A percentile compares a stretch with the other conserved stretches of the same genome.
These are phyloP conservation scores for Aplysina aerophoba DNA, from an alignment of 37 sponge, comb jelly and placozoan genomes.

Conservation along the genomic window DNA sequence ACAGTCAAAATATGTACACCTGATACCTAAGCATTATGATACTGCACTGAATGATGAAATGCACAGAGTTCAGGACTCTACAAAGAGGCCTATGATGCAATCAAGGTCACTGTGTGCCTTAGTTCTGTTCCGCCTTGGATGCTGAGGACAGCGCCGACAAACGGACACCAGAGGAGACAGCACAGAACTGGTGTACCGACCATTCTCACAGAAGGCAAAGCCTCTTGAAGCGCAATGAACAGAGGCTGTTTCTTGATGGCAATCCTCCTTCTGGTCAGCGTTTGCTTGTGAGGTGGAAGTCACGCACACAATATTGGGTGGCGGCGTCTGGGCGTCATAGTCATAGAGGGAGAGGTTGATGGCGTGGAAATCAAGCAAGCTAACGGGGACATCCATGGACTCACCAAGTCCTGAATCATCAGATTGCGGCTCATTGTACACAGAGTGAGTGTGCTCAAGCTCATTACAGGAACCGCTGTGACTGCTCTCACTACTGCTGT, in stretches of 20 bases:
- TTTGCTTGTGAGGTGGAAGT: neutral
- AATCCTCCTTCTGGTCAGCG: neutral
- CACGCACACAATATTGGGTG: neutral
- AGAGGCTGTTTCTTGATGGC: neutral
- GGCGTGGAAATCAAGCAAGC: constrained; percentile 56
- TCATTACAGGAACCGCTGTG: neutral
- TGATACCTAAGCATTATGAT: too few relatives aligned
- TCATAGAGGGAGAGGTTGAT: constrained; percentile 73
- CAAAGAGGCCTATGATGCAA: constrained; percentile 24
- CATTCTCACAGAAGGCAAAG: neutral
- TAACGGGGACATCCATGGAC: constrained; percentile 16
- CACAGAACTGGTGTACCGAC: neutral
- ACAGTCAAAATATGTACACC: too few relatives aligned
- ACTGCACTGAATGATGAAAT: too few relatives aligned
- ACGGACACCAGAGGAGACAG: constrained; percentile 6
- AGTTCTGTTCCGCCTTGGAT: neutral
- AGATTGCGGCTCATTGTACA: constrained; percentile 5
- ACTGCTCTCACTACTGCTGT: neutral
- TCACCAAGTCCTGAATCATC: constrained; percentile 26
- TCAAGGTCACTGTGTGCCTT: neutral
- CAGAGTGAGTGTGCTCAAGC: neutral
- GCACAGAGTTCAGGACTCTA: constrained; percentile 23
- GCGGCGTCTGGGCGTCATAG: constrained; percentile 51
- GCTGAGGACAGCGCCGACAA: neutral
- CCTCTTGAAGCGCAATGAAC: neutral